Conservation (phyloP, 2,888 invertebrate species). For the Rotaria socialis region DNA sequence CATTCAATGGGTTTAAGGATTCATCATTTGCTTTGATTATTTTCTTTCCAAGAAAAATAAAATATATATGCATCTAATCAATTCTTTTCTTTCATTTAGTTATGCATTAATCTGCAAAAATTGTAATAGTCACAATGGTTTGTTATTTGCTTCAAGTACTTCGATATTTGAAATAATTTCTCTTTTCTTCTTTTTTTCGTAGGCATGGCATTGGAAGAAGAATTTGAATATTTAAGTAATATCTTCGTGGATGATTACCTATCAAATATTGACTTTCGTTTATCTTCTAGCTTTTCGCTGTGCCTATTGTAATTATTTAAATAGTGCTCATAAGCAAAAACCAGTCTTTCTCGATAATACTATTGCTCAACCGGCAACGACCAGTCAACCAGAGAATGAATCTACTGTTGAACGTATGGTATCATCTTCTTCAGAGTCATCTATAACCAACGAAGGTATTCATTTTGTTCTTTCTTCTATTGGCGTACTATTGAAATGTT, state of each 20-base stretch:
- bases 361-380: background rate
- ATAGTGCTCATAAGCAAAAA: slow-evolving; percentile 4
- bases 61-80: background rate
- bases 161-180: background rate
- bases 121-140: slow-evolving; percentile 32
- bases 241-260: background rate
- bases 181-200: background rate
- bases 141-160: background rate
- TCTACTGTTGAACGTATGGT: background rate
- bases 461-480: background rate
- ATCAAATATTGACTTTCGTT: background rate
- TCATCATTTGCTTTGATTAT: background rate
- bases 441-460: background rate
- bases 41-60: background rate
- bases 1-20: background rate
- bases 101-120: slow-evolving; percentile 21
- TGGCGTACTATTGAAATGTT: background rate
- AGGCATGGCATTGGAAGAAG: slow-evolving; percentile 34
- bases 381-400: background rate
- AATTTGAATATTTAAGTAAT: slow-evolving; percentile 31
- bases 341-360: background rate
- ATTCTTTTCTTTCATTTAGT: background rate
- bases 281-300: background rate
- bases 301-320: slow-evolving; percentile 20
- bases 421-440: background rate